A percentile compares a stretch with the other conserved stretches of the same genome.
These are phyloP conservation scores for Merluccius polli DNA, from an alignment of 2,797 vertebrate genomes.

Conservation along the genomic window DNA sequence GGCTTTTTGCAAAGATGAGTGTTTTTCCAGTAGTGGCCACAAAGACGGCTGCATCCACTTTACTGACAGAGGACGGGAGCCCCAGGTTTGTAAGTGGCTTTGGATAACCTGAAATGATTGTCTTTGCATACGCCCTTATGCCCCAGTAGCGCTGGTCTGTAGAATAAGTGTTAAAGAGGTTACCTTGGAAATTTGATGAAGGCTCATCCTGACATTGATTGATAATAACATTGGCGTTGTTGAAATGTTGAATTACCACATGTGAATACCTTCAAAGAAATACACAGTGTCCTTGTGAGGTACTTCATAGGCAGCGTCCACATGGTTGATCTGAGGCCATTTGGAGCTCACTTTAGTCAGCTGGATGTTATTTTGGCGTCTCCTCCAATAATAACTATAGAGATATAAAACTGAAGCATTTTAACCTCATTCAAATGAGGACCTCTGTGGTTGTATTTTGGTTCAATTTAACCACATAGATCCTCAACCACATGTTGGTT, in stretches of 20 bases:
- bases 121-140: conserved; percentile 48
- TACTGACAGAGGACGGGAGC: conserved; percentile 66
- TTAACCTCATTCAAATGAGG: not conserved
- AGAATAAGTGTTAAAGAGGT: conserved; percentile 13
- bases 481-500: not conserved
- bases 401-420: not conserved
- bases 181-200: not conserved
- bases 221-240: not conserved
- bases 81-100: conserved; percentile 65
- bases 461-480: not conserved
- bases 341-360: conserved; percentile 48
- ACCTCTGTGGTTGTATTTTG: not conserved
- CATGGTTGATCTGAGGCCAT: conserved; percentile 52
- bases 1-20: conserved; percentile 71
- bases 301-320: conserved; percentile 66
- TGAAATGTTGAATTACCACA: not conserved
- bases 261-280: conserved; percentile 60
- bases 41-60: conserved; percentile 74
- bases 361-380: conserved; percentile 25
- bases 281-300: conserved; percentile 31
- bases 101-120: conserved; percentile 63
- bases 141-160: conserved; percentile 76
- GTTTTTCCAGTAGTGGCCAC: conserved; percentile 60
- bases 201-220: not conserved
- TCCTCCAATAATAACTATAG: conserved; percentile 70